Base-by-base conservation (phyloP, 1,140 invertebrate species). In the Chelonus insularis region DNA sequence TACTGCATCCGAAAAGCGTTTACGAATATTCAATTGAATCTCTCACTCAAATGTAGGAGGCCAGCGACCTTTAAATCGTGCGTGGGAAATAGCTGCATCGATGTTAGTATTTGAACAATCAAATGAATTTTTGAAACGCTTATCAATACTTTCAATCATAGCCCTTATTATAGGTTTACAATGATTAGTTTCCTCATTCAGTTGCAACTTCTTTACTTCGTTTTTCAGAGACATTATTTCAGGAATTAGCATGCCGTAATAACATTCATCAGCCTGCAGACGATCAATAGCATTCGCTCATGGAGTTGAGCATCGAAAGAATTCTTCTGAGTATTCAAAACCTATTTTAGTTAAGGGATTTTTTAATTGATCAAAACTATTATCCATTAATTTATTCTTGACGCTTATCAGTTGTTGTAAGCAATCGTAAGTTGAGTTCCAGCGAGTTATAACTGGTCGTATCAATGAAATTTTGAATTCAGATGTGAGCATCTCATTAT, bases 381-480 rank as follows among this genome's bases (percentile, higher is more conserved):
- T 18, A 7, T 21, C 7, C 21, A 64, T 21, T 0, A 62, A 12
- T 7, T 59, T 59, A 2, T 60, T 50, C 9, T 59, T 45, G 8
- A 58, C 57, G 0, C n/a, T 9, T 8, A 68, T 14, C 5, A 62
- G 9, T 43, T 63, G 59, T 23, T 50, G 43, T n/a, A 62, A 29
- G 8, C 62, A 18, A 56, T 70, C 67, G 57, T 65, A 64, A 2
- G 60, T 18, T 1, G 62, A 66, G 18, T 68, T 68, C 68, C 64
- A 68, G 14, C 66, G 58, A 6, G 67, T 70, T 25, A 63, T 51
- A 14, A 65, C 55, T 2, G 62, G 64, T 29, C 52, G 55, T 25
- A 36, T 48, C 9, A 70, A 14, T 8, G 51, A 25, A 34, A 48
- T 12, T 29, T 57, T 57, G 48, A 70, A 51, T 25, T 36, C 11